Evolutionary conservation across 1,140 invertebrate genomes (phyloP).

Genomic region (Pseudobourletiella spinata): DNA sequence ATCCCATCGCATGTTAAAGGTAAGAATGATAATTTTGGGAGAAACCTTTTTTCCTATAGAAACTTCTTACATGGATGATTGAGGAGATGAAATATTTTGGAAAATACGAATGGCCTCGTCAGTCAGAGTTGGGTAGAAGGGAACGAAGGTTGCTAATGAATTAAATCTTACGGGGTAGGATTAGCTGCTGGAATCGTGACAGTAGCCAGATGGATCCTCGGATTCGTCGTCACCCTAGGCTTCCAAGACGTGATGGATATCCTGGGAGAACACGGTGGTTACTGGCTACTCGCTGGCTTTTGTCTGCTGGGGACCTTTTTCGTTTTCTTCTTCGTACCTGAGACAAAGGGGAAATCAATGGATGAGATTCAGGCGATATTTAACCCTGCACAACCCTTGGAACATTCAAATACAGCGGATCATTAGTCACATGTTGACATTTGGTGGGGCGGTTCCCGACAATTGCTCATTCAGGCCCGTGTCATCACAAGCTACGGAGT

Average conservation of each 20-base stretch:
- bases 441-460: too few relatives aligned
- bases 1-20: slow-evolving; percentile 23
- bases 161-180: slow-evolving; percentile 3
- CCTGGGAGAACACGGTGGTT: slow-evolving; percentile 40
- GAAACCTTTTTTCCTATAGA: neutral
- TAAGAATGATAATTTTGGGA: neutral
- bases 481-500: too few relatives aligned
- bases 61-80: neutral
- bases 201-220: slow-evolving; percentile 35
- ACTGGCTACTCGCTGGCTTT: slow-evolving; percentile 23
- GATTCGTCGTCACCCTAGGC: slow-evolving; percentile 46
- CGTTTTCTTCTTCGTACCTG: slow-evolving; percentile 45
- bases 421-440: too few relatives aligned
- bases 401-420: too few relatives aligned
- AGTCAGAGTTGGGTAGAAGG: too few relatives aligned
- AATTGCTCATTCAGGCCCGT: too few relatives aligned
- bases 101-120: neutral
- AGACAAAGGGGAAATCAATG: slow-evolving; percentile 42
- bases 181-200: slow-evolving; percentile 18
- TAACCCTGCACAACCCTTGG: slow-evolving; percentile 16
- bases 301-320: slow-evolving; percentile 41
- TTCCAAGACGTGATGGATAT: slow-evolving; percentile 41
- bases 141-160: neutral
- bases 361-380: slow-evolving; percentile 24
- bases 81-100: neutral